Conservation (phyloP, 1,140 invertebrate species). For the Drosophila lini region DNA sequence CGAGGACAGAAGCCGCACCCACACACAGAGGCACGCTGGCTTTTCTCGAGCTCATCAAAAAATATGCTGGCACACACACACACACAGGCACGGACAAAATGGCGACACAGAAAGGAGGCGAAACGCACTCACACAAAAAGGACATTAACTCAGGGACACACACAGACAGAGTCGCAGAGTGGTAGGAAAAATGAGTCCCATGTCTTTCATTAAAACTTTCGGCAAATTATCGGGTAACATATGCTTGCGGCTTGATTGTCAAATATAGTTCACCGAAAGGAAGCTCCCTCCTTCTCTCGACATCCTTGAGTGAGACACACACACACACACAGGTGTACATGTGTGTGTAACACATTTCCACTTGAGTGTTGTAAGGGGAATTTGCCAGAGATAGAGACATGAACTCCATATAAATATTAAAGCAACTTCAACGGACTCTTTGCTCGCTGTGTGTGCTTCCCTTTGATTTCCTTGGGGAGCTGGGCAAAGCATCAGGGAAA, state of each 20-base stretch:
- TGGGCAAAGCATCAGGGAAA: slow-evolving; percentile 31
- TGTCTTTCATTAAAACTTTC: slow-evolving; percentile 85
- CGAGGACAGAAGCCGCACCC: slow-evolving; percentile 25
- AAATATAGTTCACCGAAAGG: slow-evolving; percentile 57
- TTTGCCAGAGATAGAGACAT: slow-evolving; percentile 43
- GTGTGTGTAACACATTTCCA: slow-evolving; percentile 70
- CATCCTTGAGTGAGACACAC: slow-evolving; percentile 35
- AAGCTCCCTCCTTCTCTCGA: background rate
- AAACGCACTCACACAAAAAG: slow-evolving; percentile 37
- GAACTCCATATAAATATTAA: slow-evolving; percentile 74
- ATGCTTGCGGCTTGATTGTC: slow-evolving; percentile 83
- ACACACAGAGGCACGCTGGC: slow-evolving; percentile 35
- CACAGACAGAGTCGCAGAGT: slow-evolving; percentile 11
- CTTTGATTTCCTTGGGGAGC: slow-evolving; percentile 76
- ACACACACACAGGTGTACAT: slow-evolving; percentile 27
- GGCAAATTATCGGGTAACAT: slow-evolving; percentile 85
- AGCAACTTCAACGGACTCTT: slow-evolving; percentile 56
- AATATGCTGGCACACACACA: slow-evolving; percentile 64
- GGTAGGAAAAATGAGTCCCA: slow-evolving; percentile 82
- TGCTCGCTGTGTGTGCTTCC: slow-evolving; percentile 58
- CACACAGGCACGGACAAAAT: slow-evolving; percentile 56
- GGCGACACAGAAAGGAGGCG: slow-evolving; percentile 54
- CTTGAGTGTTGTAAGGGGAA: slow-evolving; percentile 80
- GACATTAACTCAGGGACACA: slow-evolving; percentile 43
- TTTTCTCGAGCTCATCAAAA: slow-evolving; percentile 78